Evolutionary conservation across 2,113 vertebrate species (phyloP).

Genomic region (Columba janthina): DNA sequence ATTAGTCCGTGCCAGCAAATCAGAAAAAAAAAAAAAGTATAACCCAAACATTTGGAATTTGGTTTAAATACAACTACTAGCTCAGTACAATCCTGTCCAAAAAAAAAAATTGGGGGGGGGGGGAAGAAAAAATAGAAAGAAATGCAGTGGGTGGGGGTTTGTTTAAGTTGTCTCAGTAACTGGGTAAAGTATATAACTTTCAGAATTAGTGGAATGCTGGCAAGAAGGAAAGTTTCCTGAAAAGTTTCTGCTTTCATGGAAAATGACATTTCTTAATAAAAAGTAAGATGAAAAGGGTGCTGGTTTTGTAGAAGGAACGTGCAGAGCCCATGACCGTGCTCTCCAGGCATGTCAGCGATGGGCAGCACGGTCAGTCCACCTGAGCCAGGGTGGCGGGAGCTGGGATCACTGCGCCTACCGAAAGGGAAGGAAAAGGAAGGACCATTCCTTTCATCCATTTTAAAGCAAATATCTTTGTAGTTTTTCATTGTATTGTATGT

Average conservation of each 20-base stretch:
- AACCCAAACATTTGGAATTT: neutral
- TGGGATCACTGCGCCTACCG: neutral
- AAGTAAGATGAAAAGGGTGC: neutral
- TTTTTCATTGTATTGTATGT: neutral
- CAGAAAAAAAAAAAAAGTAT: neutral
- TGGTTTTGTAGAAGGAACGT: neutral
- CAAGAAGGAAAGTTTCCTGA: neutral
- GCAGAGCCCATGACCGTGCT: accelerated
- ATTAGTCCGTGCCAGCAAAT: neutral
- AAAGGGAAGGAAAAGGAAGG: neutral
- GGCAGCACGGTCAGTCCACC: neutral
- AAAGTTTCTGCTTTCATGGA: neutral
- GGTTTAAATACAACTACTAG: neutral
- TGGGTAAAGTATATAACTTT: neutral
- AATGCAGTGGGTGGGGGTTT: neutral
- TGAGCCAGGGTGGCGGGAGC: neutral
- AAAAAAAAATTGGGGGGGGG: neutral
- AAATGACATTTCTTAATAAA: neutral
- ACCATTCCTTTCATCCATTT: neutral
- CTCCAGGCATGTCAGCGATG: neutral
- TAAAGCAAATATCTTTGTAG: neutral
- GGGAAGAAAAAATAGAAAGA: neutral
- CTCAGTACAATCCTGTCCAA: neutral
- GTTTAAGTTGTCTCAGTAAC: neutral
- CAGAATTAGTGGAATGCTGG: neutral